Base-by-base conservation (phyloP, 2,797 vertebrate genomes). In the Gastrophryne carolinensis region DNA sequence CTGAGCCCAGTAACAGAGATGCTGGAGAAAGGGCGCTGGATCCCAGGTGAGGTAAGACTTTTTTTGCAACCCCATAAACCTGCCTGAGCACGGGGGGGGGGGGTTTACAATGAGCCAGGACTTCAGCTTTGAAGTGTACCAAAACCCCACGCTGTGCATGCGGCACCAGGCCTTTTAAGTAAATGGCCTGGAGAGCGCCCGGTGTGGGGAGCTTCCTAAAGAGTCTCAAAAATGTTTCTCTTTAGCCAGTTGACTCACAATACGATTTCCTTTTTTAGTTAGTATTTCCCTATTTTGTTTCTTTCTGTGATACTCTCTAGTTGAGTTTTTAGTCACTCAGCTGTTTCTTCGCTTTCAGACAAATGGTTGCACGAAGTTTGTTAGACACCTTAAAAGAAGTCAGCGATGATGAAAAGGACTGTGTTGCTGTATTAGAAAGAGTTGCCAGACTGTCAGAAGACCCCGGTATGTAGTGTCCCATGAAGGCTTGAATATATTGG, bases 291-390 rank as follows among this genome's bases (percentile, higher is more conserved):
- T 9, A 12, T 37, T 37, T 19, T 35, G 7, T 49, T 23, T 65
- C 11, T 30, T 13, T 3, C 24, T 11, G 15, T 17, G 7, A 32
- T 4, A 1, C 2, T 24, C 1, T 21, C 17, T 63, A 0, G 4
- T 26, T 1, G 13, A 13, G 12, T 52, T 49, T 30, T 11, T 15
- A 23, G 4, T n/a, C 35, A 21, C 24, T 17, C 21, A 6, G 1
- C 4, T 37, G 11, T 39, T n/a, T n/a, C 4, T 53, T 65, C 4
- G 26, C 15, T 24, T 84, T 67, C 79, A 95, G 94, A 90, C 94
- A 95, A 91, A 95, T 95, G 94, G 94, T 95, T 90, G 94, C 94
- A 80, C 89, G 94, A 88, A 94, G 92, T 88, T 90, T 95, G 82
- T 88, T 95, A 86, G 94, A 95, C 81, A 95, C 94, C 19, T 87